Percentiles rank a stretch among this genome's conserved stretches.
Conservation (phyloP, 2,113 vertebrate species). For the Campylomormyrus numenius region DNA sequence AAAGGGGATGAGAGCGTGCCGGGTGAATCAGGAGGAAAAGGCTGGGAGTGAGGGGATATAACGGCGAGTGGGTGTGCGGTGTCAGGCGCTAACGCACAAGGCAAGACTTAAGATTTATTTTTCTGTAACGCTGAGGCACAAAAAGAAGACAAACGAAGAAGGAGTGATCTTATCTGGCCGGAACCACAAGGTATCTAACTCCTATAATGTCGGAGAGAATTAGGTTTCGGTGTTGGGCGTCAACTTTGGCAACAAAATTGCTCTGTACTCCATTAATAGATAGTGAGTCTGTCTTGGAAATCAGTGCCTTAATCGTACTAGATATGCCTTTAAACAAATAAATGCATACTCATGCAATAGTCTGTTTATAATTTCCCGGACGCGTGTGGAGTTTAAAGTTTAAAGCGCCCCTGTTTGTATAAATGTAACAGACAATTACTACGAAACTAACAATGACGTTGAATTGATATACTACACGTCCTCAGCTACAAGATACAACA, state of each 20-base stretch:
- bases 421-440: not conserved
- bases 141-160: not conserved
- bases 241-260: slow-evolving; percentile 7
- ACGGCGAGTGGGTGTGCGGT: not conserved
- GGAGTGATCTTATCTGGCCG: not conserved
- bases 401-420: not conserved
- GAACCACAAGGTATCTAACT: not conserved
- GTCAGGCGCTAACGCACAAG: too few relatives aligned
- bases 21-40: slow-evolving; percentile 17
- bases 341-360: not conserved
- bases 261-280: not conserved
- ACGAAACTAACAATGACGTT: not conserved
- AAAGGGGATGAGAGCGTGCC: not conserved
- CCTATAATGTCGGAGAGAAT: not conserved
- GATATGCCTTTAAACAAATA: not conserved
- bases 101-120: not conserved
- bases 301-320: not conserved
- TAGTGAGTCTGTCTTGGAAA: not conserved
- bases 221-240: slow-evolving; percentile 6
- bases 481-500: not conserved
- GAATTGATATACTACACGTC: not conserved
- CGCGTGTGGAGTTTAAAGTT: not conserved
- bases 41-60: not conserved
- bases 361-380: not conserved
- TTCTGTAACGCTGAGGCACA: not conserved